These are phyloP conservation scores for Etheostoma perlongum DNA, from an alignment of 2,797 vertebrate genomes.

Conservation along the genomic window DNA sequence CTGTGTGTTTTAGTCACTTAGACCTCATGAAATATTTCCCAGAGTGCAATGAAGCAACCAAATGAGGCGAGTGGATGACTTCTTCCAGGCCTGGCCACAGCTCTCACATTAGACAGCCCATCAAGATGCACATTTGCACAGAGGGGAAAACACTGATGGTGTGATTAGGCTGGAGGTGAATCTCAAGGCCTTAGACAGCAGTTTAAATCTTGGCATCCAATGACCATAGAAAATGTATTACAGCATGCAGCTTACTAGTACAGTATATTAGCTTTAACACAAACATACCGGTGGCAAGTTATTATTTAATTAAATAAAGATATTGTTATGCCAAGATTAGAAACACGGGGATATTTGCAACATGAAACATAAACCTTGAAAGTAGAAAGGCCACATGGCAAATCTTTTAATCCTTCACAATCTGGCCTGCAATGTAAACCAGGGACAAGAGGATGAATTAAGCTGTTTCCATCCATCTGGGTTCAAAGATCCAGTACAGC, in stretches of 20 bases:
- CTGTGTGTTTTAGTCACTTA: conserved; percentile 87
- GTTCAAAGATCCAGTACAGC: conserved; percentile 61
- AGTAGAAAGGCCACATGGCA: conserved; percentile 58
- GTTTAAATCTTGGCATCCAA: conserved; percentile 62
- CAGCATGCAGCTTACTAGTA: conserved; percentile 25
- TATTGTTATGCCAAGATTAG: background rate
- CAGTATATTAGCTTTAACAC: conserved; percentile 7
- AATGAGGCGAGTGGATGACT: conserved; percentile 78
- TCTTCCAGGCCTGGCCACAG: conserved; percentile 74
- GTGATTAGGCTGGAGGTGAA: conserved; percentile 79
- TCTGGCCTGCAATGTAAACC: conserved; percentile 57
- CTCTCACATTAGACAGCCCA: conserved; percentile 81
- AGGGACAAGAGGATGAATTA: conserved; percentile 48
- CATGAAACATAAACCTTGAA: conserved; percentile 44
- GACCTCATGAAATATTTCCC: conserved; percentile 87
- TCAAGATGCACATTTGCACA: conserved; percentile 81
- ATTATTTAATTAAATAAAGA: conserved; percentile 19
- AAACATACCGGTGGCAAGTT: background rate
- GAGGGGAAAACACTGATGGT: conserved; percentile 71
- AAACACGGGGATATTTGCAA: conserved; percentile 34
- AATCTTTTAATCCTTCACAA: conserved; percentile 72
- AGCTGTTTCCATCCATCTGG: conserved; percentile 57
- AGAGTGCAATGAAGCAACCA: conserved; percentile 82
- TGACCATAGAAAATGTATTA: conserved; percentile 31
- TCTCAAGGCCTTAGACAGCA: conserved; percentile 73